Evolutionary conservation across 2,113 vertebrate genomes (phyloP).

Genomic region (Asarcornis scutulata): DNA sequence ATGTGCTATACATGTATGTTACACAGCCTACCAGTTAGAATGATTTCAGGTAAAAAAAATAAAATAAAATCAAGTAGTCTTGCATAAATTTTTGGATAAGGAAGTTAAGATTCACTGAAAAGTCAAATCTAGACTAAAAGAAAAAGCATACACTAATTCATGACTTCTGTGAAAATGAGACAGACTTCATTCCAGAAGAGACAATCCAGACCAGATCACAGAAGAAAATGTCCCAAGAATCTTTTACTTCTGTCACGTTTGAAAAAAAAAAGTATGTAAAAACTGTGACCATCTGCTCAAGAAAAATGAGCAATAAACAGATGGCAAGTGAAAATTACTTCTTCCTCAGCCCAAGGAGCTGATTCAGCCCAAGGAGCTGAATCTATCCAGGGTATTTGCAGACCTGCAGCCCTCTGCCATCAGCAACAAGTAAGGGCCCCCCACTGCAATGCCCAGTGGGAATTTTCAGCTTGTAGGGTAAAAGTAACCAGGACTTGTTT

Average conservation of each 20-base stretch:
- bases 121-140: not conserved
- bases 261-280: not conserved
- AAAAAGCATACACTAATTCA: not conserved
- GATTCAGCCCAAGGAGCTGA: not conserved
- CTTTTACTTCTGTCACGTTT: not conserved
- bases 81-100: no score
- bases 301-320: not conserved
- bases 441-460: not conserved
- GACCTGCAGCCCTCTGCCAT: not conserved
- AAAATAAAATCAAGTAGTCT: no score
- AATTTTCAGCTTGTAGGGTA: not conserved
- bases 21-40: not conserved
- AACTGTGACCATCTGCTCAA: not conserved
- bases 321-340: not conserved
- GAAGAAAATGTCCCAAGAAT: not conserved
- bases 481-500: not conserved
- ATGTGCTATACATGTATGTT: not conserved
- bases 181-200: not conserved
- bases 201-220: not conserved
- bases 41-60: no score
- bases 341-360: not conserved
- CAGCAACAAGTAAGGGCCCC: not conserved
- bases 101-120: not conserved
- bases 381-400: not conserved
- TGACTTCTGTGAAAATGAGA: not conserved